A percentile compares a stretch with the other conserved stretches of the same genome.
These are phyloP conservation scores for Frankliniella intonsa DNA, from an alignment of 2,888 invertebrate species.

Conservation along the genomic window DNA sequence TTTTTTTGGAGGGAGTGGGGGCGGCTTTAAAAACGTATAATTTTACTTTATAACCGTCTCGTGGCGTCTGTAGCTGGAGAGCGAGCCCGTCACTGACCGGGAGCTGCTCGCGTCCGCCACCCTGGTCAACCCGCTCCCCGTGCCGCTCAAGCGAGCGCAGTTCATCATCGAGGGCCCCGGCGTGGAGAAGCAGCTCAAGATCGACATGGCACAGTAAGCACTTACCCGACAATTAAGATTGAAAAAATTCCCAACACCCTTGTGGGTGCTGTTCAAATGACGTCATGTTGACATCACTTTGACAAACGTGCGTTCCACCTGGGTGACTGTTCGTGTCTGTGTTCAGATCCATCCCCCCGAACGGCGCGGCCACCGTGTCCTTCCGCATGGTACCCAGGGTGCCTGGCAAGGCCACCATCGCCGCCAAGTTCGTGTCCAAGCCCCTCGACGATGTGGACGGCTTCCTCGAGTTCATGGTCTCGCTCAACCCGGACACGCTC, in stretches of 20 bases:
- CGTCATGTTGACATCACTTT: no score
- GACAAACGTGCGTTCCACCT: no score
- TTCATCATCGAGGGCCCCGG: constrained; percentile 82
- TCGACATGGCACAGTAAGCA: constrained; percentile 58
- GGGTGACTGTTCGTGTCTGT: constrained; percentile 32
- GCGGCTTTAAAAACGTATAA: no score
- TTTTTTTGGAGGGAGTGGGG: no score
- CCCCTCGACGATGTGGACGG: constrained; percentile 89
- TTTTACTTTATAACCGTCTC: no score
- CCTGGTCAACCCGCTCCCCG: constrained; percentile 77
- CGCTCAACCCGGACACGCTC: constrained; percentile 27
- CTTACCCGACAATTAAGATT: no score
- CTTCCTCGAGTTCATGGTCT: constrained; percentile 68
- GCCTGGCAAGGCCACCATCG: constrained; percentile 74
- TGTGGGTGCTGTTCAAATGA: no score
- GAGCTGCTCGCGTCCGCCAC: constrained; percentile 57
- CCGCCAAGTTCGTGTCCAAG: constrained; percentile 80
- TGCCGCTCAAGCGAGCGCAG: constrained; percentile 67
- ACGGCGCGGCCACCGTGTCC: constrained; percentile 64
- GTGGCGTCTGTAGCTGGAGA: constrained; percentile 44
- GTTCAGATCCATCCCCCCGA: constrained; percentile 56
- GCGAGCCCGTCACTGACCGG: constrained; percentile 48
- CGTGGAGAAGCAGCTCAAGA: constrained; percentile 65
- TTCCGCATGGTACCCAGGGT: constrained; percentile 74
- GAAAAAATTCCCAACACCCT: no score